These are phyloP conservation scores for Condylura cristata DNA, from an alignment of 2,113 vertebrate species.

Conservation along the genomic window DNA sequence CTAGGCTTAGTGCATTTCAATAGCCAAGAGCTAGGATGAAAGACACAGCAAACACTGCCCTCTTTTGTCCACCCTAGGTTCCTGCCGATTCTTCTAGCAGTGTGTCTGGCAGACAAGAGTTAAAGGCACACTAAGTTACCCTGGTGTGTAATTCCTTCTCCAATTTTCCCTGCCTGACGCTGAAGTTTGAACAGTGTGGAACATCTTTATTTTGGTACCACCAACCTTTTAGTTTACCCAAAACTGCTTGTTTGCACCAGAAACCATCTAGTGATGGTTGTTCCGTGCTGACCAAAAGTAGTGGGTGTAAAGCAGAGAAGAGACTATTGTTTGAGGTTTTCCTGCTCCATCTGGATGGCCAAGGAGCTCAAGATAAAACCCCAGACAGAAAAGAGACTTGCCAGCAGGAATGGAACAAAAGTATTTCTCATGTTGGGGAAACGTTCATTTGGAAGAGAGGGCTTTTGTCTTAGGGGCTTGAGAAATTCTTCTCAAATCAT, in stretches of 20 bases:
- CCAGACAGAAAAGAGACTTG: not conserved
- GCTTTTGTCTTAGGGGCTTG: not conserved
- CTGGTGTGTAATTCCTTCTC: not conserved
- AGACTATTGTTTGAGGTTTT: constrained; percentile 29
- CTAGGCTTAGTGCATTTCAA: constrained; percentile 19
- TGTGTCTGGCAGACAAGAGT: not conserved
- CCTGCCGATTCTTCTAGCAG: not conserved
- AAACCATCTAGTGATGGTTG: not conserved
- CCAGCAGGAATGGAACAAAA: not conserved
- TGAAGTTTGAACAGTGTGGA: not conserved
- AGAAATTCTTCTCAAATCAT: constrained; percentile 2
- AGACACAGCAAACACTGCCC: constrained; percentile 85
- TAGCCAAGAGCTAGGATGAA: constrained; percentile 19
- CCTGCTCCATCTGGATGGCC: not conserved
- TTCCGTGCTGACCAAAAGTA: not conserved
- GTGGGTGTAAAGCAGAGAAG: constrained; percentile 34
- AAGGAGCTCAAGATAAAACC: constrained; percentile 52
- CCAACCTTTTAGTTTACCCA: constrained; percentile 10
- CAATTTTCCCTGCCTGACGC: constrained; percentile 58
- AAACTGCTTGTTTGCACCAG: not conserved
- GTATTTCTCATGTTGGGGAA: not conserved
- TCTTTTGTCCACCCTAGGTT: constrained; percentile 77
- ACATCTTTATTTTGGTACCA: constrained; percentile 43
- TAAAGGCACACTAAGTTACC: not conserved
- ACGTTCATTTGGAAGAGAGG: constrained; percentile 29